Evolutionary conservation across 2,113 vertebrate genomes (phyloP).

Genomic region (Gymnogyps californianus): DNA sequence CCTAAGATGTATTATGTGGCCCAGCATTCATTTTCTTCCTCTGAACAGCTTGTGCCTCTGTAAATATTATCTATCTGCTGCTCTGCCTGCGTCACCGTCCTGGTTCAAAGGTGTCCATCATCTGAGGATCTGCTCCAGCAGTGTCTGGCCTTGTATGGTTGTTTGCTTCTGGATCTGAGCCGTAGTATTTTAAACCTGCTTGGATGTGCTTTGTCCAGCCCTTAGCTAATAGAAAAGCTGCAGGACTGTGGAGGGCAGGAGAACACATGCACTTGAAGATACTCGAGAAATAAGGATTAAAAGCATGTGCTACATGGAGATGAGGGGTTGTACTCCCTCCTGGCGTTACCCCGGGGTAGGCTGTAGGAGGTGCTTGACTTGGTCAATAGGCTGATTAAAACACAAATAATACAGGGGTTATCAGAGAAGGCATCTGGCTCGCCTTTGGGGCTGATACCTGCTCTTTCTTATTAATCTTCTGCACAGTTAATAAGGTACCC

Average conservation of each 20-base stretch:
- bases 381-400: not conserved
- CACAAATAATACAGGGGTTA: not conserved
- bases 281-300: not conserved
- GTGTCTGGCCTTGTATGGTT: not conserved
- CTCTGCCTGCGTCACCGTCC: not conserved
- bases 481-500: not conserved
- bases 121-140: not conserved
- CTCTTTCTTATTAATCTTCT: not conserved
- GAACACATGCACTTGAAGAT: not conserved
- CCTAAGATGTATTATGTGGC: not conserved
- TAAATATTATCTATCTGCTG: not conserved
- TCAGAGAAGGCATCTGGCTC: not conserved
- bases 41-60: not conserved
- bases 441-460: not conserved
- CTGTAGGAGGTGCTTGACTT: not conserved
- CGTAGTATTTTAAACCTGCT: not conserved
- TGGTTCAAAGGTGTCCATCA: not conserved
- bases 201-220: not conserved
- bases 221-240: not conserved
- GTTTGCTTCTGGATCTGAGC: not conserved
- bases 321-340: not conserved
- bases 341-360: not conserved
- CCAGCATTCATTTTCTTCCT: not conserved
- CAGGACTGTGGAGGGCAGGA: not conserved
- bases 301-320: not conserved